Evolutionary conservation across 2,888 invertebrate species (phyloP).

Genomic region (Atethmia centrago): DNA sequence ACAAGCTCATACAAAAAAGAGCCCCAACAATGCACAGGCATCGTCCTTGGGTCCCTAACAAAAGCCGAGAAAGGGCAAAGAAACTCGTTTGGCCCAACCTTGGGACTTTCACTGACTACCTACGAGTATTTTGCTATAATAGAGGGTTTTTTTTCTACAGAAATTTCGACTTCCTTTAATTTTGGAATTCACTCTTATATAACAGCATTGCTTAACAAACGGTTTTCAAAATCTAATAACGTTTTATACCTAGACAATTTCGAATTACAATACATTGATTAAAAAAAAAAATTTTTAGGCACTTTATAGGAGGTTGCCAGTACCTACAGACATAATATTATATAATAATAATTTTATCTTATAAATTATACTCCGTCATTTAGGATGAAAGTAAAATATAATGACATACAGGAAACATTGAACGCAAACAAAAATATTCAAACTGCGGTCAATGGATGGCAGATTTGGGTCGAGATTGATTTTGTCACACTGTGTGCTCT

Average conservation of each 20-base stretch:
- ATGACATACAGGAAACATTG: conserved; percentile 66
- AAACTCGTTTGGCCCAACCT: conserved; percentile 88
- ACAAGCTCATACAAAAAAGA: conserved; percentile 85
- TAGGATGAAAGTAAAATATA: conserved; percentile 11
- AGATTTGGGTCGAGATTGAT: conserved; percentile 85
- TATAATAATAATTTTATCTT: background rate
- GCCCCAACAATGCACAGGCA: conserved; percentile 84
- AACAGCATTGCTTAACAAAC: conserved; percentile 7
- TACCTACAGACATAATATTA: conserved; percentile 8
- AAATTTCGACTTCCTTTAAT: conserved; percentile 55
- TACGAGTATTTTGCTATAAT: conserved; percentile 80
- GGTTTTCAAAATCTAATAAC: background rate
- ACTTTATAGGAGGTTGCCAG: background rate
- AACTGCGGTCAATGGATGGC: conserved; percentile 64
- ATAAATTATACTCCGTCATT: background rate
- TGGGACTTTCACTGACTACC: conserved; percentile 89
- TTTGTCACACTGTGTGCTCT: conserved; percentile 80
- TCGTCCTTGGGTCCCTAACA: conserved; percentile 89
- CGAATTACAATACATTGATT: background rate
- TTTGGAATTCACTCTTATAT: conserved; percentile 37
- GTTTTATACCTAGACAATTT: background rate
- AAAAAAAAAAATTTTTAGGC: background rate
- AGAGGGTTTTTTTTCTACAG: conserved; percentile 47
- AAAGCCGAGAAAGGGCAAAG: conserved; percentile 90
- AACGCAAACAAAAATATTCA: conserved; percentile 65